Conservation (phyloP, 1,140 invertebrate species). For the Bombus vancouverensis region DNA sequence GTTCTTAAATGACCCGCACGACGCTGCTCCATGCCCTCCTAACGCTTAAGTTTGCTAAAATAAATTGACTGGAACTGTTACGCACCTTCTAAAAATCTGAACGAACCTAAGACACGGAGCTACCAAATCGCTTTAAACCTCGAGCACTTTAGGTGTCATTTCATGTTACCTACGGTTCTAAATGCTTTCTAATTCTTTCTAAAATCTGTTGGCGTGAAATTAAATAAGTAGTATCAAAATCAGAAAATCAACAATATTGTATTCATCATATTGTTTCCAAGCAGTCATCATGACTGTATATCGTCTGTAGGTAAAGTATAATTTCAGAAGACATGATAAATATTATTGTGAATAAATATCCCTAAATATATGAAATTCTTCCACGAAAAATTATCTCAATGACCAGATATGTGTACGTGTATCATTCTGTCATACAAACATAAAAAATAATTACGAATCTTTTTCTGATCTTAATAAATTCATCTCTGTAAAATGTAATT, state of each 20-base stretch:
- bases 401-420: not conserved
- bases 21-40: constrained; percentile 5
- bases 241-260: not conserved
- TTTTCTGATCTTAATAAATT: not conserved
- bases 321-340: not conserved
- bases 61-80: constrained; percentile 62
- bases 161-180: not conserved
- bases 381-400: not conserved
- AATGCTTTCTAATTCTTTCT: not conserved
- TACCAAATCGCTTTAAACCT: constrained; percentile 4
- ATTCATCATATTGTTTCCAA: no score
- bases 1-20: constrained; percentile 52
- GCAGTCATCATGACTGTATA: not conserved
- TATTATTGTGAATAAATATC: not conserved
- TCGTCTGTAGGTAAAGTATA: not conserved
- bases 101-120: not conserved
- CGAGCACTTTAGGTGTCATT: constrained; percentile 30
- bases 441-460: no score
- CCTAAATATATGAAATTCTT: not conserved
- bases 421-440: no score
- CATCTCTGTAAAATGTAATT: not conserved
- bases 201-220: not conserved
- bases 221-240: not conserved
- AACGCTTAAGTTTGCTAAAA: constrained; percentile 36
- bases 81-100: constrained; percentile 47